Evolutionary conservation across 2,113 vertebrate species (phyloP).

Genomic region (Sterna hirundo): DNA sequence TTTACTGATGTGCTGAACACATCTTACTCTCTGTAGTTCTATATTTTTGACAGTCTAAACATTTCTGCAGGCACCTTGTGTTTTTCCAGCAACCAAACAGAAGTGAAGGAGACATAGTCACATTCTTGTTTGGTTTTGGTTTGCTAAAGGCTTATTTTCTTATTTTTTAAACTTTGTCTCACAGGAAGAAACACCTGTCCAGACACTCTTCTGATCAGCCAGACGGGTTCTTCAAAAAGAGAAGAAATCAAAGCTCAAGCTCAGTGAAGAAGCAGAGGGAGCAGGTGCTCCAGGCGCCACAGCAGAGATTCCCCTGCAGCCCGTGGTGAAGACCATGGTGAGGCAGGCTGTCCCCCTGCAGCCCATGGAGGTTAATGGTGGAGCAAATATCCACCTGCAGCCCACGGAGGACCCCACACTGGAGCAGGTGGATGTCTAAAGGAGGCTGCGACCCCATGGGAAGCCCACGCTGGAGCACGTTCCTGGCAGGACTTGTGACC

Average conservation of each 20-base stretch:
- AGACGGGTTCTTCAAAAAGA: neutral
- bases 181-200: neutral
- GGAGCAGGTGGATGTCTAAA: rapidly evolving
- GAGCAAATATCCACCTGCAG: neutral
- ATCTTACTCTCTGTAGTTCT: neutral
- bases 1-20: neutral
- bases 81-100: neutral
- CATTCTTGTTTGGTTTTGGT: neutral
- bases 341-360: neutral
- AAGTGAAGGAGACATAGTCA: neutral
- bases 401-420: rapidly evolving
- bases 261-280: neutral
- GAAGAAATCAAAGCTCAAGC: neutral
- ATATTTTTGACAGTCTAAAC: neutral
- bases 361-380: rapidly evolving
- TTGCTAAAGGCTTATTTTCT: neutral
- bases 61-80: neutral
- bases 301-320: neutral
- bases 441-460: neutral
- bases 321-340: neutral
- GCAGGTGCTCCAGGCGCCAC: rapidly evolving
- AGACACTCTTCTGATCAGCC: neutral
- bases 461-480: neutral
- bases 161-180: neutral
- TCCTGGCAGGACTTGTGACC: neutral